phyloP scores from a whole-genome alignment of 2,113 vertebrate genomes.

The Hippocampus abdominalis region DNA sequence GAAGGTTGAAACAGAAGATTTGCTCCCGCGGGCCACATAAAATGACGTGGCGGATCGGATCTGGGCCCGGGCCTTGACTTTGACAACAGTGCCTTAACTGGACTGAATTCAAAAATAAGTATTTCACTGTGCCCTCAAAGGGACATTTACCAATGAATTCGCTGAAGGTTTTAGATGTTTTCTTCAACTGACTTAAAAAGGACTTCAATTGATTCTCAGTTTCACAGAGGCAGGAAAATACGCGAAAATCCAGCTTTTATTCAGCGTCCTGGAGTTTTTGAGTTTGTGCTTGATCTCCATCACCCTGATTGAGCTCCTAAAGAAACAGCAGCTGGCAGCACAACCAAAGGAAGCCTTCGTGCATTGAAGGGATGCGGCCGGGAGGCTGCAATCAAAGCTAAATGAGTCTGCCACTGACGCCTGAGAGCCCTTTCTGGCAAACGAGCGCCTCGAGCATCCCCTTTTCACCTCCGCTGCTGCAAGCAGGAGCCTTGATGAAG shows the following conservation, averaged over 20 bases:
- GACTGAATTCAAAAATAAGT: slow-evolving; percentile 16
- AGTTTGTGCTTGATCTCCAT: slow-evolving; percentile 57
- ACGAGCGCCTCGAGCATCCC: slow-evolving; percentile 36
- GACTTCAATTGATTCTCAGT: slow-evolving; percentile 60
- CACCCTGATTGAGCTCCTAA: slow-evolving; percentile 53
- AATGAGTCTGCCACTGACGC: slow-evolving; percentile 52
- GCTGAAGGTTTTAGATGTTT: slow-evolving; percentile 34
- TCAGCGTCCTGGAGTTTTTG: slow-evolving; percentile 56
- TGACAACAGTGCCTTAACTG: background rate
- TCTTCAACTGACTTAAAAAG: slow-evolving; percentile 20
- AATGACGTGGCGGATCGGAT: too few relatives aligned
- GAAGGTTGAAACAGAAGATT: too few relatives aligned
- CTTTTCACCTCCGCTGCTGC: slow-evolving; percentile 28
- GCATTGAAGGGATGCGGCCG: slow-evolving; percentile 34
- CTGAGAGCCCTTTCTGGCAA: slow-evolving; percentile 28
- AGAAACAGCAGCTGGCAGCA: slow-evolving; percentile 63
- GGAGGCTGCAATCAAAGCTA: slow-evolving; percentile 55
- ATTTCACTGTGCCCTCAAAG: slow-evolving; percentile 44
- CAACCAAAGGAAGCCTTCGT: slow-evolving; percentile 46
- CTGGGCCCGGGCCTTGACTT: too few relatives aligned
- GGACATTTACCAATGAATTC: slow-evolving; percentile 37
- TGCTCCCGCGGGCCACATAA: too few relatives aligned
- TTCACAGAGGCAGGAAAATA: slow-evolving; percentile 60
- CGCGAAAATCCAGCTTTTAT: slow-evolving; percentile 67
- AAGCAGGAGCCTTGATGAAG: slow-evolving; percentile 37